Base-by-base conservation (phyloP, 2,888 invertebrate genomes). In the Pheosia gnoma region DNA sequence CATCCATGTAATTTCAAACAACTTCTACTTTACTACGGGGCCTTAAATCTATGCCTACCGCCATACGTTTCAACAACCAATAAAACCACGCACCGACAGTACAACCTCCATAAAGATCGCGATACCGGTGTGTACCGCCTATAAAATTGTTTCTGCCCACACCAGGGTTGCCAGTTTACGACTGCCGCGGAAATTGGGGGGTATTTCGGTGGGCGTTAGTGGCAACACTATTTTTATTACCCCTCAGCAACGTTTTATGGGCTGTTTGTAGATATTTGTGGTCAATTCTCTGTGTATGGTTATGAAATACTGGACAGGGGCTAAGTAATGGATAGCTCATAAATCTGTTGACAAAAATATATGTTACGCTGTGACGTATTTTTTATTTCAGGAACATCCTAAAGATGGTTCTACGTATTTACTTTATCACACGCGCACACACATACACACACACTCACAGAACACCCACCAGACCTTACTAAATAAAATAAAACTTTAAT, bases 111-210 rank as follows among this genome's bases (percentile, higher is more conserved):
- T 76, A 76, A 77, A 77, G 61, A 62, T 45, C 53, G 62, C 66
- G 61, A 71, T 71, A 60, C 61, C 57, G 67, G 70, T 78, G 71
- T 70, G 71, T 58, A 63, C 67, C 64, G 62, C 68, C 72, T 69
- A 75, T 80, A 79, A 80, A 80, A 77, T 66, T 73, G 72, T 78
- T 77, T 77, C 68, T 61, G 68, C 69, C 63, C 59, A 45, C 67
- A 62, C 47, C 57, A 37, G 62, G 61, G 64, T 68, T 63, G 72
- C 71, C 74, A 68, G 59, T 81, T 82, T 81, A 82, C 75, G 79
- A 72, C 65, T 59, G 57, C 63, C 65, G 60, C 67, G 74, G 75
- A 81, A 77, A 80, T 78, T 79, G 72, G 76, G 69, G 25, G 70
- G 65, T 70, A 75, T 75, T 66, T 70, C 65, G 59, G 62, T 60